Base-by-base conservation (phyloP, 2,797 vertebrate species). In the Mionectes olivaceus region DNA sequence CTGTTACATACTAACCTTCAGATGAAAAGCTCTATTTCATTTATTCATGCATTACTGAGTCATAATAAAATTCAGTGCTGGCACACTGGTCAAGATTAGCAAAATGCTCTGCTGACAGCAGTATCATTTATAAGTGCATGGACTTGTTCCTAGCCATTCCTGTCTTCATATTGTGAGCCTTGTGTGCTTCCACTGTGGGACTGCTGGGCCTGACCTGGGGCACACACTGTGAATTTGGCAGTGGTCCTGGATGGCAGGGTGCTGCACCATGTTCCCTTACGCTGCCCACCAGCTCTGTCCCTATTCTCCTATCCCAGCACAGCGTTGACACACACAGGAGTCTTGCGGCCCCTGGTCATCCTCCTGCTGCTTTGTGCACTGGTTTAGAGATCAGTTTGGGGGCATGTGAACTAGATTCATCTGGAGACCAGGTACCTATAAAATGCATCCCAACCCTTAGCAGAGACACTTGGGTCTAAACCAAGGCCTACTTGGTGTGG, bases 21-120 rank as follows among this genome's bases (percentile, higher is more conserved):
- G 56, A 92, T 53, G 80, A 92, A 94, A 95, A 93, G 25, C n/a
- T 43, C 81, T 47, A 32, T 41, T 78, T 89, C 71, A 92, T 89
- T 87, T 95, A 87, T 84, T 87, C 19, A 68, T 85, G 92, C 75
- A 71, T 89, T 95, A 93, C 3, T 11, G 86, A 90, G 43, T 65
- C 68, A 83, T 77, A 94, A 92, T 47, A 92, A 84, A 87, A 96
- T 90, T 87, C 27, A 6, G 22, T 30, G 46, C 78, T 84, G 81
- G 90, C 92, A 92, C 63, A 19, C 32, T 50, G 83, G 86, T 76
- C 78, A 87, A 90, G 89, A 92, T 60, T 32, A 86, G 79, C 47
- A 79, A 78, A 86, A 90, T 41, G 65, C 35, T 81, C 28, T 1
- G 9, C 69, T 83, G 87, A 65, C 83, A 91, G 91, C 69, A 88